Base-by-base conservation (phyloP, 2,797 vertebrate species). In the Tarsius wallacei region DNA sequence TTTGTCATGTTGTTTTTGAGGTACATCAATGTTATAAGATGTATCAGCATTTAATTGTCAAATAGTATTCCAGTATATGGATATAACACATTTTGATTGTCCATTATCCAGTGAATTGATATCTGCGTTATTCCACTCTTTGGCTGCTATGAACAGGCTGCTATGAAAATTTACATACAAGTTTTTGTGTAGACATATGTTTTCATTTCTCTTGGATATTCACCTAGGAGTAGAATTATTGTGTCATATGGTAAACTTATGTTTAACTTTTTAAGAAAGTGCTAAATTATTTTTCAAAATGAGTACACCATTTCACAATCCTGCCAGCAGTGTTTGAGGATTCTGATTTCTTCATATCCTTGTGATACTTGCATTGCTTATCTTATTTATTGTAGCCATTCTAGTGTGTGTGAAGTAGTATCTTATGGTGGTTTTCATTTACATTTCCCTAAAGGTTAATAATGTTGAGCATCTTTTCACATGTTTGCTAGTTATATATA, bases 11-110 rank as follows among this genome's bases (percentile, higher is more conserved):
- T 36, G 31, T 42, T 26, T 64, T 13, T 10, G 26, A 33, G 49
- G 57, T 28, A 53, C 24, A 36, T 19, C 15, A 0, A 0, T 5
- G 22, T 9, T 17, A 26, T 64, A 8, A 51, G 73, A 11, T 0
- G 0, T 12, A 6, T 36, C 17, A 6, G 10, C 31, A 4, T 12
- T 66, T 59, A 1, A 1, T 68, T 36, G 9, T 64, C 83, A 71
- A 64, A 28, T 47, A 26, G 24, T 22, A 14, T 63, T 57, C 55
- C 13, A 6, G 59, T 47, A 11, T 5, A 7, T 5, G 7, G 26
- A 13, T 0, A 14, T 11, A 13, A 14, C 16, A 28, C 59, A 3
- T 24, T 19, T 24, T 71, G 87, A 49, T 57, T 84, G 51, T 24
- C 33, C 33, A 1, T 73, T 64, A n/a, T 87, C 59, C 16, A 24